These are phyloP conservation scores for Dione juno DNA, from an alignment of 2,888 invertebrate species.

Conservation along the genomic window DNA sequence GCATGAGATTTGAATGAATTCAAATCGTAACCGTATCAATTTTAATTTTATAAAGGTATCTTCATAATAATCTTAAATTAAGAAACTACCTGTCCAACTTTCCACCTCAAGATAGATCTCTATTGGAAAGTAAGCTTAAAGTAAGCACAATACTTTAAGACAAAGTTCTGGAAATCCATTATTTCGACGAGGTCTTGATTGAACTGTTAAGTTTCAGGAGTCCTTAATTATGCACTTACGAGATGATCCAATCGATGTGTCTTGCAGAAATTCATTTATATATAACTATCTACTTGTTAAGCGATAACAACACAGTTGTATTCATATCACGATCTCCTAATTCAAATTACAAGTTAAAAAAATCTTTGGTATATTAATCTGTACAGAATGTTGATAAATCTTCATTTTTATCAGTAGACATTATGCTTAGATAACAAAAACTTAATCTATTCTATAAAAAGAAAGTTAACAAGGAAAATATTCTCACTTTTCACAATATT, in stretches of 20 bases:
- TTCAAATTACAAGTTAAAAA: too few relatives aligned
- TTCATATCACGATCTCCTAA: background rate
- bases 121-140: constrained; percentile 1
- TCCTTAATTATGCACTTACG: constrained; percentile 18
- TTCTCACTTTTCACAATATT: too few relatives aligned
- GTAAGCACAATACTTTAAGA: constrained; percentile 1
- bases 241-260: background rate
- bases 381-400: too few relatives aligned
- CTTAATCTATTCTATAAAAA: too few relatives aligned
- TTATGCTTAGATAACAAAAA: too few relatives aligned
- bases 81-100: background rate
- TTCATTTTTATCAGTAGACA: too few relatives aligned
- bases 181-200: constrained; percentile 12
- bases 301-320: background rate
- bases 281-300: background rate
- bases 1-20: background rate
- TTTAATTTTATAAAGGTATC: background rate
- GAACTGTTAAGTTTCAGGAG: constrained; percentile 19
- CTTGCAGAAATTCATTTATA: background rate
- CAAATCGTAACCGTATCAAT: background rate
- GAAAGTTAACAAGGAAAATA: too few relatives aligned
- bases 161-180: constrained; percentile 12
- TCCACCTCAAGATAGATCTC: background rate
- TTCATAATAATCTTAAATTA: background rate
- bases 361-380: too few relatives aligned